phyloP scores from a whole-genome alignment of 2,113 vertebrate genomes.

The Nannospalax galili region DNA sequence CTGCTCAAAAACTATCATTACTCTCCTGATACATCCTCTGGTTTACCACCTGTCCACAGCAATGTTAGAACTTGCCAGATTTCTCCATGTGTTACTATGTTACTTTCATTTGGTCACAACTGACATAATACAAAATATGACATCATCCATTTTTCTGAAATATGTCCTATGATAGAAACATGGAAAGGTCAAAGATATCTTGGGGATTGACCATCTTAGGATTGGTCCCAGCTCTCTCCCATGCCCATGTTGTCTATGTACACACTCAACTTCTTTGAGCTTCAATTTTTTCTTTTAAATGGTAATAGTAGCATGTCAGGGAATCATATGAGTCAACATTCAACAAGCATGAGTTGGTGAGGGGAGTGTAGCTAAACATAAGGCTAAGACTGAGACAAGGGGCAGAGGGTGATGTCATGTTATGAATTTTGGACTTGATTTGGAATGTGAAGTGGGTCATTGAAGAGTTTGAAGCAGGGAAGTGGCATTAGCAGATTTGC shows the following conservation, averaged over 20 bases:
- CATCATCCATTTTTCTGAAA: constrained; percentile 2
- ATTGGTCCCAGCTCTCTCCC: not conserved
- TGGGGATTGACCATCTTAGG: not conserved
- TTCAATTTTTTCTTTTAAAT: not conserved
- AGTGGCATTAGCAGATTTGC: not conserved
- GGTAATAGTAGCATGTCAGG: not conserved
- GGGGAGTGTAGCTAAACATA: not conserved
- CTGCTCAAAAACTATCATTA: not conserved
- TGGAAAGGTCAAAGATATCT: not conserved
- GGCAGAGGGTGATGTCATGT: too few species aligned
- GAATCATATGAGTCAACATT: not conserved
- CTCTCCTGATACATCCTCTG: too few species aligned
- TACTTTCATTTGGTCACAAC: not conserved
- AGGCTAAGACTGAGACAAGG: not conserved
- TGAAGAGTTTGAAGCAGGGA: not conserved
- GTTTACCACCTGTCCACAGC: not conserved
- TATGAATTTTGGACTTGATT: not conserved
- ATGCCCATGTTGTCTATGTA: not conserved
- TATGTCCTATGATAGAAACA: not conserved
- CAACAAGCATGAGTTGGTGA: not conserved
- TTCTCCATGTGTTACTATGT: not conserved
- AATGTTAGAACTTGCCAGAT: not conserved
- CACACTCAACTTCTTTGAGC: not conserved
- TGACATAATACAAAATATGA: not conserved
- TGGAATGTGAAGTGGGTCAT: not conserved